phyloP scores from a whole-genome alignment of 2,888 invertebrate genomes.

The Endotricha flammealis region DNA sequence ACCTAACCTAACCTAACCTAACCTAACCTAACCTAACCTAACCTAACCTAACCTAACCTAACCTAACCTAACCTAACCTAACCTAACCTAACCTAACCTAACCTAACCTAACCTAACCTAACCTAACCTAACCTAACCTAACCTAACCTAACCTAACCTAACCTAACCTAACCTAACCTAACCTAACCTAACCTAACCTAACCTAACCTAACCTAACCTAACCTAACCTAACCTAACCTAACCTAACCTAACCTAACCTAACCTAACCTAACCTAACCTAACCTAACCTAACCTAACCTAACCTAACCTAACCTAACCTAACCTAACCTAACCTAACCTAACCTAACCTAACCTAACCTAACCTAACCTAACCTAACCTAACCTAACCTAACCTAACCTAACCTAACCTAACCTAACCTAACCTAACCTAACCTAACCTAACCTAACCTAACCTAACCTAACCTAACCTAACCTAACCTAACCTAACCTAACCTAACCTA shows the following conservation, averaged over 20 bases:
- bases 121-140: slow-evolving; percentile 21
- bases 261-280: slow-evolving; percentile 17
- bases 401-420: slow-evolving; percentile 22
- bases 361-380: slow-evolving; percentile 18
- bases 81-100: slow-evolving; percentile 16
- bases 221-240: slow-evolving; percentile 16
- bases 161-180: slow-evolving; percentile 19
- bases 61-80: slow-evolving; percentile 17
- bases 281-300: slow-evolving; percentile 14
- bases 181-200: slow-evolving; percentile 21
- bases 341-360: slow-evolving; percentile 19
- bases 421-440: slow-evolving; percentile 20
- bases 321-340: slow-evolving; percentile 19
- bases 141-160: slow-evolving; percentile 21
- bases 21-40: slow-evolving; percentile 19
- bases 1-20: slow-evolving; percentile 21
- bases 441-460: slow-evolving; percentile 20
- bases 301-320: slow-evolving; percentile 13
- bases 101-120: slow-evolving; percentile 17
- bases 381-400: slow-evolving; percentile 21
- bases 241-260: slow-evolving; percentile 18
- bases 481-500: slow-evolving; percentile 21
- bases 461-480: slow-evolving; percentile 25
- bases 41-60: slow-evolving; percentile 16
- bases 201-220: slow-evolving; percentile 19